These are phyloP conservation scores for Pteruthius melanotis DNA, from an alignment of 2,113 vertebrate species.

Conservation along the genomic window DNA sequence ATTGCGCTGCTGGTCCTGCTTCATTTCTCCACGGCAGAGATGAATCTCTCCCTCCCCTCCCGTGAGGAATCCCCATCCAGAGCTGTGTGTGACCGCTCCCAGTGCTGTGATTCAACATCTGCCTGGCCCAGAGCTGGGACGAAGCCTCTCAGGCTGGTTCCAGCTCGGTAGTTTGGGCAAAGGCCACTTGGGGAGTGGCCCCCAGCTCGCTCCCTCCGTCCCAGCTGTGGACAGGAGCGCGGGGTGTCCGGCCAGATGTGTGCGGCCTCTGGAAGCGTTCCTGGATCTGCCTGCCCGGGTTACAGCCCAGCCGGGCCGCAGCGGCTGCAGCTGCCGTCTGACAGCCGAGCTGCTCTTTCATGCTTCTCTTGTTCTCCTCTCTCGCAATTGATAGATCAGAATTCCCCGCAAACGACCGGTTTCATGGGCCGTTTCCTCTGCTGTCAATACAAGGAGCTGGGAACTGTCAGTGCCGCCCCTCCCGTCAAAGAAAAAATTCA, in stretches of 20 bases:
- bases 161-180: background rate
- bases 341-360: slow-evolving; percentile 29
- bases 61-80: fast-evolving
- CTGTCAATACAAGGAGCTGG: slow-evolving; percentile 46
- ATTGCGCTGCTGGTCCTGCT: background rate
- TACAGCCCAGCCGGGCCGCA: background rate
- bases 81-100: fast-evolving
- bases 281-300: fast-evolving
- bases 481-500: slow-evolving; percentile 12
- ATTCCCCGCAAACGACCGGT: slow-evolving; percentile 50
- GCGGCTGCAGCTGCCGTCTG: background rate
- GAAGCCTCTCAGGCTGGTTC: background rate
- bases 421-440: slow-evolving; percentile 67
- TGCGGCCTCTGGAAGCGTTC: background rate
- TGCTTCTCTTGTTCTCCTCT: slow-evolving; percentile 40
- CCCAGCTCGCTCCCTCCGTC: background rate
- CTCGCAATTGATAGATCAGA: slow-evolving; percentile 51
- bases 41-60: background rate
- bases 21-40: background rate
- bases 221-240: background rate
- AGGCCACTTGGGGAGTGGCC: background rate
- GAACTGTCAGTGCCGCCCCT: slow-evolving; percentile 47
- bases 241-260: background rate
- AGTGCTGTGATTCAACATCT: fast-evolving
- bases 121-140: fast-evolving